Evolutionary conservation across 1,140 invertebrate species (phyloP), one percentile per base, ranked within the genome.

Genomic region (Manduca sexta): DNA sequence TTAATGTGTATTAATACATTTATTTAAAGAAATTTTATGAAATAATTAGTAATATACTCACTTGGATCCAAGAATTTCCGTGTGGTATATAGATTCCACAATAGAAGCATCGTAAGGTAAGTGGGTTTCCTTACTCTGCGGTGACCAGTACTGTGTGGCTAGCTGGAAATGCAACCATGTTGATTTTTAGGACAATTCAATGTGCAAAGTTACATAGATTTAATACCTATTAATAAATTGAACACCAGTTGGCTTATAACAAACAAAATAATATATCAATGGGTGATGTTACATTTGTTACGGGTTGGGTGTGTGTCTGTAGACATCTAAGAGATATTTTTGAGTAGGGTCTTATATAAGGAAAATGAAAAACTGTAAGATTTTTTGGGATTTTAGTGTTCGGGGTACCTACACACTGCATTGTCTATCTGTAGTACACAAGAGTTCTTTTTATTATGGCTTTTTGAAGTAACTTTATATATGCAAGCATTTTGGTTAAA

Each of bases 121-220:
- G 83, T 94, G 92, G 7, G 90, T 86, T 8, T 89, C 87, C 43
- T 88, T 84, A 0, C 93, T 92, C 66, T 95, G 91, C 1, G 94
- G 94, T 1, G 94, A 92, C 96, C 96, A 97, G 74, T 96, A 96
- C 74, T 95, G 91, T 59, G 92, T 92, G 4, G 95, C 94, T 49
- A 96, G 86, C 94, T 96, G 86, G 84, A 73, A 71, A 60, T 56
- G 64, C 52, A 67, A 72, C 77, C 74, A 84, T 79, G 64, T 65
- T 68, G 74, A 83, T 72, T 76, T 74, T 13, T 42, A 21, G 39
- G 43, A 41, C 43, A 83, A 82, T 68, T 84, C 80, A 76, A 70
- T 77, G 68, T 62, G 69, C 69, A 64, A 38, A 64, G 79, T 71
- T 72, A 64, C 51, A 72, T 83, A 84, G 78, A 83, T 83, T 83